Base-by-base conservation (phyloP, 53 echinoderm and acorn worm genomes). In the Actinopyga echinites region DNA sequence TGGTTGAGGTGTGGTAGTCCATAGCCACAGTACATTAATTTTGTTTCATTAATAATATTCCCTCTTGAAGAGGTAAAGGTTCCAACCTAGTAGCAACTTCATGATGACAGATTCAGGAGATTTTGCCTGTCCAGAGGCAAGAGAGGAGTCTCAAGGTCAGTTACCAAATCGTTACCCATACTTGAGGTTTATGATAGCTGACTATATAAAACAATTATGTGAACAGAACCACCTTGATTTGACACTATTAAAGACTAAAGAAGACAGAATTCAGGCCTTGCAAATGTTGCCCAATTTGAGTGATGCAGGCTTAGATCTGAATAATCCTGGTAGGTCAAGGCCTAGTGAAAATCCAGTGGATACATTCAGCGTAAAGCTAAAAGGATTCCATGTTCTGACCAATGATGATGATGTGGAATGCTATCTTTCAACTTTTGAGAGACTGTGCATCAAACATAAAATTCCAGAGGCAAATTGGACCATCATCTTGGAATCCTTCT, bases 321-420 rank as follows among this genome's bases (percentile, higher is more conserved):
- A 32, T 52, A 68, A 57, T 22, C 68, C 24, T 64, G 5, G 49
- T 53, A 57, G 5, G 49, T 53, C 8, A 8, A 40, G 40, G 40
- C 40, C 40, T 40, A 40, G 40, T 40, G 40, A 40, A 40, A 40
- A 40, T 40, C 40, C 40, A 40, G 40, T 4, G 40, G 40, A 40
- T 40, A 22, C 35, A 24, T 75, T 40, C 53, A 74, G 55, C 56
- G 44, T 55, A 30, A 80, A 79, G 29, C 52, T 89, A 9, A 71
- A 43, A 23, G 84, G 68, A 30, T 84, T 89, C 45, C 89, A 89
- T 35, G 57, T 79, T 43, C 65, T 90, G 5, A 55, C 82, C 0
- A 2, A 65, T 21, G 90, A 86, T 38, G 90, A 90, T 86, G 90
- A 90, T 65, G 29, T 90, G 22, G 82, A 71, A 26, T 90, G 86